phyloP scores from a whole-genome alignment of 2,113 vertebrate genomes.

The Gopherus flavomarginatus region DNA sequence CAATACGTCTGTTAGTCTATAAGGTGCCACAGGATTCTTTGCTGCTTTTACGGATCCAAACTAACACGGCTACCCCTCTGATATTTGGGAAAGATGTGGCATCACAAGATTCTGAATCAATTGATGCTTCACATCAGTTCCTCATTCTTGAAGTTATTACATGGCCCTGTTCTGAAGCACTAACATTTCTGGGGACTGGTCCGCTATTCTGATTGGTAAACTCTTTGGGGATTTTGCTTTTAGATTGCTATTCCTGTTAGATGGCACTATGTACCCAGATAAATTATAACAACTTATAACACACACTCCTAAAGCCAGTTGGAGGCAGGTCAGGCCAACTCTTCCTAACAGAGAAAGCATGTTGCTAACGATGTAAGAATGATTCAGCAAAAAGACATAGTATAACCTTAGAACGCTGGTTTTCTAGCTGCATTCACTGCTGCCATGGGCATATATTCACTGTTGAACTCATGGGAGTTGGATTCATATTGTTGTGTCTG shows the following conservation, averaged over 20 bases:
- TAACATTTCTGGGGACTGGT: background rate
- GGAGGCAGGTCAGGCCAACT: background rate
- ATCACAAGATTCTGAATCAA: background rate
- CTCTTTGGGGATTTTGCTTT: constrained; percentile 13
- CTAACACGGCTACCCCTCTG: no score
- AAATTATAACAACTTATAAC: background rate
- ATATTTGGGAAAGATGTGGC: background rate
- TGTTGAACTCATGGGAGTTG: constrained; percentile 75
- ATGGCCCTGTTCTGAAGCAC: background rate
- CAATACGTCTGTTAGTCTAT: no score
- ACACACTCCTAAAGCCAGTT: background rate
- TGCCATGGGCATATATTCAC: constrained; percentile 86
- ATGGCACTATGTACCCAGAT: background rate
- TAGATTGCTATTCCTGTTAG: background rate
- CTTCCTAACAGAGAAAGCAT: background rate
- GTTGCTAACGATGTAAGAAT: background rate
- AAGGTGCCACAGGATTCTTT: no score
- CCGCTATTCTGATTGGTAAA: background rate
- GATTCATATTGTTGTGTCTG: constrained; percentile 66
- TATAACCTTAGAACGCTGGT: constrained; percentile 64
- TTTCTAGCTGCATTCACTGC: constrained; percentile 79
- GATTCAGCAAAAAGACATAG: background rate
- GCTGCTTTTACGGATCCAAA: no score
- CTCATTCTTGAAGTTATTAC: background rate
- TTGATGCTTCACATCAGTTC: background rate